Base-by-base conservation (phyloP, 2,888 invertebrate genomes). In the Sinohyriopsis cumingii region DNA sequence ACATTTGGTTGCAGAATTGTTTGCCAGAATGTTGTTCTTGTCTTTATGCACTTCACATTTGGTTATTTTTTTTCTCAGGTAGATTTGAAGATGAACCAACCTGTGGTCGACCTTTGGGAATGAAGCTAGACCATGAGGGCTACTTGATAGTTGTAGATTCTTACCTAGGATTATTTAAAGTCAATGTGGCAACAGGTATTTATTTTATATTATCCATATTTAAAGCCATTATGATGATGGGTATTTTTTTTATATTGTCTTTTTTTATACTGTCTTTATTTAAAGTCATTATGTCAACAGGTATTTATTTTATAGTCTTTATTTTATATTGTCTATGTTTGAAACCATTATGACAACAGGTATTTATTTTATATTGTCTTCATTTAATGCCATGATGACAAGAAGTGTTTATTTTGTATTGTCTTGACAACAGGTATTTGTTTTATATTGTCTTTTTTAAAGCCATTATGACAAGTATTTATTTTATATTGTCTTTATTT, bases 51-150 rank as follows among this genome's bases (percentile, higher is more conserved):
- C 45, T 3, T 45, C 1, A 45, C 45, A 9, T 45, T 45, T 45
- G 12, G 45, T n/a, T 19, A 54, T 22, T 33, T 54, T 55, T 63
- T 22, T 33, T n/a, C n/a, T 61, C 65, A 86, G 90, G 89, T 63
- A 81, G 80, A 54, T 90, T 86, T 82, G 87, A 89, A 24, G 94
- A 96, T 87, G 97, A 97, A 88, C 92, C 93, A 18, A 93, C 93
- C 70, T 98, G 98, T 91, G 98, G 99, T 2, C 93, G 98, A 72
- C 97, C 98, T 0, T 91, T 99, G n/a, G 98, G 98, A 20, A 91
- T 99, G 86, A 91, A 93, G 70, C 94, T 97, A 87, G 95, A 95
- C 89, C 92, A 93, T 82, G 94, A 85, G 66, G 86, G 86, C 7
- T 82, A 83, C 64, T 81, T 88, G 18, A 75, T 86, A 66, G 94